These are phyloP conservation scores for Poecilia velifera DNA, from an alignment of 2,797 vertebrate genomes.

Conservation along the genomic window DNA sequence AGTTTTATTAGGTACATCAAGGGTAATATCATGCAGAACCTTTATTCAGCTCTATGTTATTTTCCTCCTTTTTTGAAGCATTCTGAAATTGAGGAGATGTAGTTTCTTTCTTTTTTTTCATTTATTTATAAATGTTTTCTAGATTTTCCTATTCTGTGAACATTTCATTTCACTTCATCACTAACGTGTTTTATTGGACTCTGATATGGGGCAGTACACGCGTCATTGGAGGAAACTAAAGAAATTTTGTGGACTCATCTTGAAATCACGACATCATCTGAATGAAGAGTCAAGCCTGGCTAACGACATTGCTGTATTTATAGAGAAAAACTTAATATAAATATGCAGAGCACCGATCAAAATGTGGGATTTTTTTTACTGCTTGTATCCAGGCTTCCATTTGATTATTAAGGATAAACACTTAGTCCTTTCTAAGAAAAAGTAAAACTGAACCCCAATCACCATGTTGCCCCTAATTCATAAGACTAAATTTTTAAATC, in stretches of 20 bases:
- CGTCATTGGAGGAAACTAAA: constrained; percentile 52
- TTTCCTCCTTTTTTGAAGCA: constrained; percentile 13
- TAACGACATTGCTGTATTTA: constrained; percentile 50
- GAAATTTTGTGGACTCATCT: constrained; percentile 60
- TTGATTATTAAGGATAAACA: constrained; percentile 28
- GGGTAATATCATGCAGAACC: constrained; percentile 11
- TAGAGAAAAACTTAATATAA: constrained; percentile 38
- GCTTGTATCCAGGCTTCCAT: constrained; percentile 18
- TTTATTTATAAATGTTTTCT: constrained; percentile 30
- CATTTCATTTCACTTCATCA: constrained; percentile 41
- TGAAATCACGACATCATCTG: constrained; percentile 62
- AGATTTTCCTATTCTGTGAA: constrained; percentile 33
- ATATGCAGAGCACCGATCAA: constrained; percentile 14
- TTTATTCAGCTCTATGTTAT: constrained; percentile 15
- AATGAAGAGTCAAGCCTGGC: constrained; percentile 42
- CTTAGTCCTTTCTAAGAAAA: neutral
- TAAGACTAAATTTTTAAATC: neutral
- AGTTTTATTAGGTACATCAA: constrained; percentile 53
- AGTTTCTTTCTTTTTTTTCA: neutral
- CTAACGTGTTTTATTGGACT: constrained; percentile 63
- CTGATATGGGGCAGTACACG: constrained; percentile 50
- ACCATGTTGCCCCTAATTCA: neutral
- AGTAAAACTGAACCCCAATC: neutral
- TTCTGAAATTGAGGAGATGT: constrained; percentile 24
- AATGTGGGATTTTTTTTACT: constrained; percentile 6